A percentile compares a stretch with the other conserved stretches of the same genome.
Conservation (phyloP, 2,113 vertebrate genomes). For the Petroica traversi region DNA sequence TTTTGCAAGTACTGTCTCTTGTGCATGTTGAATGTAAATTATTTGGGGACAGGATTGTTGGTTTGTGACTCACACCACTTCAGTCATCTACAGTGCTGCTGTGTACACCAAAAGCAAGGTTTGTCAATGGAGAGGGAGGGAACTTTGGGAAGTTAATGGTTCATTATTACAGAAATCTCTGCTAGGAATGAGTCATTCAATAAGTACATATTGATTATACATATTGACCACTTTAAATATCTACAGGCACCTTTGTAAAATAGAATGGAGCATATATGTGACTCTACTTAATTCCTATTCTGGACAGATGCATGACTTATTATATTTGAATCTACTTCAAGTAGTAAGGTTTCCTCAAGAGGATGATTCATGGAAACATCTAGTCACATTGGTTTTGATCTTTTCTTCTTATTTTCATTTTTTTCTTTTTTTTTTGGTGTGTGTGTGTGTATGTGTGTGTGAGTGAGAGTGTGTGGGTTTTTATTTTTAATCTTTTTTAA, state of each 20-base stretch:
- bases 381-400: conserved; percentile 29
- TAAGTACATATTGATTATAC: neutral
- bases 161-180: neutral
- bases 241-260: neutral
- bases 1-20: neutral
- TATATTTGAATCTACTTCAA: neutral
- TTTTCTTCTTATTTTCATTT: neutral
- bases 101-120: neutral
- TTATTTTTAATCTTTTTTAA: neutral
- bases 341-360: neutral
- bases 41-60: neutral
- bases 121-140: neutral
- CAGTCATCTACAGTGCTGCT: neutral
- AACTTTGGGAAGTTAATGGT: neutral
- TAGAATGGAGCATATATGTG: neutral
- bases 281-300: neutral
- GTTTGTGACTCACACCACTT: neutral
- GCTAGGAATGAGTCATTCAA: neutral
- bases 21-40: neutral
- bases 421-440: neutral
- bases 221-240: neutral
- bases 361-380: conserved; percentile 33
- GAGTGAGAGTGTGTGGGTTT: too few species aligned
- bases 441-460: too few species aligned
- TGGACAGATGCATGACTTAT: neutral